These are phyloP conservation scores for Phymastichus coffea DNA, from an alignment of 1,140 invertebrate genomes.

Conservation along the genomic window DNA sequence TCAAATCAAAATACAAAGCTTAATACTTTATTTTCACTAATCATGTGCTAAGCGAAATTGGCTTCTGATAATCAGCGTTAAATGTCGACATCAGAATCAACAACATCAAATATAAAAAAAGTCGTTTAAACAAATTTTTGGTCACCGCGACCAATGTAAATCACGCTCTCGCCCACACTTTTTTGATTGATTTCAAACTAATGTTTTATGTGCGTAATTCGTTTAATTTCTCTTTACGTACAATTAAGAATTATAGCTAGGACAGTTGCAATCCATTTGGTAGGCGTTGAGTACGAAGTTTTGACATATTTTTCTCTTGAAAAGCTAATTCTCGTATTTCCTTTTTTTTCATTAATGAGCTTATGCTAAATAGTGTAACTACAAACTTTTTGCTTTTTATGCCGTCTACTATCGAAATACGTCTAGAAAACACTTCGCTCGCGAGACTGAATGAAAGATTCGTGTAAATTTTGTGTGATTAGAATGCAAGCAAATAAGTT, in stretches of 20 bases:
- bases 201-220: constrained; percentile 24
- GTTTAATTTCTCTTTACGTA: constrained; percentile 35
- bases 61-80: background rate
- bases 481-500: too few relatives aligned
- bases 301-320: constrained; percentile 16
- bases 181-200: constrained; percentile 29
- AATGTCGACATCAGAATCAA: constrained; percentile 13
- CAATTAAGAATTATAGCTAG: constrained; percentile 49
- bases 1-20: constrained; percentile 23
- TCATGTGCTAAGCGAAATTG: constrained; percentile 7
- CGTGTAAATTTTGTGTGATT: background rate
- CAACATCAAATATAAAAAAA: constrained; percentile 24
- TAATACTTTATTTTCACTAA: constrained; percentile 26
- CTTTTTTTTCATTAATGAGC: background rate
- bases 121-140: constrained; percentile 15
- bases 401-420: constrained; percentile 23
- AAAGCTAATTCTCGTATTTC: constrained; percentile 28
- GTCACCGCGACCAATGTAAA: constrained; percentile 25
- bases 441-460: constrained; percentile 19
- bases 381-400: constrained; percentile 6
- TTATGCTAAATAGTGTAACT: constrained; percentile 18
- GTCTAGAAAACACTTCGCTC: constrained; percentile 20
- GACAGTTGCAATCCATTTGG: constrained; percentile 48
- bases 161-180: background rate
- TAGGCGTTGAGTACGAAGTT: constrained; percentile 48